Evolutionary conservation across 2,113 vertebrate genomes (phyloP).

Genomic region (Zosterops hypoxanthus): DNA sequence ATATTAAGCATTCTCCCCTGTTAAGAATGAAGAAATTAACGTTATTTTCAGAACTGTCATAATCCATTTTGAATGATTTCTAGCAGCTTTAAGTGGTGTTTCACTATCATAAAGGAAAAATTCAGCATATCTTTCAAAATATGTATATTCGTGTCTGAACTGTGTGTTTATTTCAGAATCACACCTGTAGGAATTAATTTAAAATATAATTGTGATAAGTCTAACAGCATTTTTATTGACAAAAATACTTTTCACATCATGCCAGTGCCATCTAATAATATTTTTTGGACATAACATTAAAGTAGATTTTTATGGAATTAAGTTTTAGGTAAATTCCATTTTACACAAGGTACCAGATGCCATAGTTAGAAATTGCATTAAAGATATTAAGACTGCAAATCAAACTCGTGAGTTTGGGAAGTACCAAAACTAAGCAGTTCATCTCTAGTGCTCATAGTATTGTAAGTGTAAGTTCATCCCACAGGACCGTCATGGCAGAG

Average conservation of each 20-base stretch:
- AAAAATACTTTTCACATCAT: neutral
- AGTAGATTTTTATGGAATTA: neutral
- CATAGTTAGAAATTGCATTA: neutral
- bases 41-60: neutral
- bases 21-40: neutral
- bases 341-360: neutral
- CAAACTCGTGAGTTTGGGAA: neutral
- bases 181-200: neutral
- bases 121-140: neutral
- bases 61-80: conserved; percentile 1
- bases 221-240: neutral
- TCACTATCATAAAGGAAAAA: neutral
- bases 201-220: neutral
- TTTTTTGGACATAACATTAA: neutral
- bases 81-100: neutral
- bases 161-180: neutral
- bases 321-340: neutral
- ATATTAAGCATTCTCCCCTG: neutral
- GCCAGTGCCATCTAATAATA: neutral
- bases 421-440: neutral
- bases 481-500: neutral
- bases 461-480: neutral
- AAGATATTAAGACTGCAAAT: neutral
- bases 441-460: neutral
- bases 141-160: neutral